Percentiles rank a stretch among this genome's conserved stretches.
Evolutionary conservation across 2,797 vertebrate genomes (phyloP).

Genomic region (Hyperoplus immaculatus): DNA sequence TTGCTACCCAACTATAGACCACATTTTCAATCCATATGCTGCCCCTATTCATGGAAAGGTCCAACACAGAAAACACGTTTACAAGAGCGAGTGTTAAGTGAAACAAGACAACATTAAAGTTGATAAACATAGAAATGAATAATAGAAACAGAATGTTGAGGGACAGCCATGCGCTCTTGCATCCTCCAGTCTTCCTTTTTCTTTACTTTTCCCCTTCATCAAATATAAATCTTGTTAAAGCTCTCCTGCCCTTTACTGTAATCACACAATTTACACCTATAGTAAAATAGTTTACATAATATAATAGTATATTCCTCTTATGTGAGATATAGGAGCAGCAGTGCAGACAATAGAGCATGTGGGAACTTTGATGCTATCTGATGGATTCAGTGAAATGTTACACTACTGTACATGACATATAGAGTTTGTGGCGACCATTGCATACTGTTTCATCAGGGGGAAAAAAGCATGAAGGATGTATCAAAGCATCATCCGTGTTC

Average conservation of each 20-base stretch:
- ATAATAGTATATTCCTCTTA: neutral
- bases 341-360: neutral
- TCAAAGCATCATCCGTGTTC: neutral
- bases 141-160: neutral
- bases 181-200: neutral
- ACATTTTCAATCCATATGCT: neutral
- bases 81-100: neutral
- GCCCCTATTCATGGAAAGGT: neutral
- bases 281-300: neutral
- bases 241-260: neutral
- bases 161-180: neutral
- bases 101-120: neutral
- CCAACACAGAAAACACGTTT: neutral
- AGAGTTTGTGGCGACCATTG: neutral
- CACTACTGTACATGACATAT: neutral
- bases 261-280: neutral
- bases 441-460: constrained; percentile 2
- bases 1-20: too few relatives aligned
- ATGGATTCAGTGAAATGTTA: constrained; percentile 20
- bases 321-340: neutral
- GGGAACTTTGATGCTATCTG: neutral
- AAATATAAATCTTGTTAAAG: neutral
- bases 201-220: neutral
- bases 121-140: neutral
- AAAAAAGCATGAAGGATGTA: neutral